These are phyloP conservation scores for Aythya baeri DNA, from an alignment of 2,113 vertebrate genomes.

Conservation along the genomic window DNA sequence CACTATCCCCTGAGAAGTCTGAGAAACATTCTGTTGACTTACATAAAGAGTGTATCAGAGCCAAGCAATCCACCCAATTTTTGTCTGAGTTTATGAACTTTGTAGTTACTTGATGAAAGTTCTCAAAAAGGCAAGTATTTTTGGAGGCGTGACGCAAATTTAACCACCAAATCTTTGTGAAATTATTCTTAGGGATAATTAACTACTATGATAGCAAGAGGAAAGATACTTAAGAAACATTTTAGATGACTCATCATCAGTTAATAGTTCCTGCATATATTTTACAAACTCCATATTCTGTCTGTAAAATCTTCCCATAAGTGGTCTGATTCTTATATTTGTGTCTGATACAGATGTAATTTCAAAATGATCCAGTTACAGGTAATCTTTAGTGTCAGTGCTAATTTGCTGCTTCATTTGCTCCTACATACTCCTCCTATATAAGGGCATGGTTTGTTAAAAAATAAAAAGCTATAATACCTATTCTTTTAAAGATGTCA, in stretches of 20 bases:
- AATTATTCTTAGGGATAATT: not conserved
- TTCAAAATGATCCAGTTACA: not conserved
- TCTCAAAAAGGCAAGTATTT: not conserved
- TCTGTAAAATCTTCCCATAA: not conserved
- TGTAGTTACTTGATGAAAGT: not conserved
- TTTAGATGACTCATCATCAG: not conserved
- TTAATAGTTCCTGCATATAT: not conserved
- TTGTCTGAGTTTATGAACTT: not conserved
- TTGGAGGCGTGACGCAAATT: not conserved
- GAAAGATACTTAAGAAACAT: not conserved
- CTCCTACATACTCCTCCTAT: not conserved
- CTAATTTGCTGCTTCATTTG: not conserved
- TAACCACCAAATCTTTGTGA: not conserved
- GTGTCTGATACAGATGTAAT: not conserved
- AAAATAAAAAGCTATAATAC: not conserved
- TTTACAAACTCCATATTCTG: not conserved
- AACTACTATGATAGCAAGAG: not conserved
- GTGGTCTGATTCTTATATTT: not conserved
- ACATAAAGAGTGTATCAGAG: not conserved
- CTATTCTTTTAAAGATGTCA: not conserved
- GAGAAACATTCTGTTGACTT: not conserved
- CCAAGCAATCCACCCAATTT: not conserved
- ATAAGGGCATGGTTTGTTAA: not conserved
- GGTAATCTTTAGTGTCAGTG: not conserved
- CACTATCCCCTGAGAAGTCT: not conserved